Evolutionary conservation across 2,797 vertebrate genomes (phyloP), one percentile per base, ranked within the genome.

Genomic region (Morelia viridis): DNA sequence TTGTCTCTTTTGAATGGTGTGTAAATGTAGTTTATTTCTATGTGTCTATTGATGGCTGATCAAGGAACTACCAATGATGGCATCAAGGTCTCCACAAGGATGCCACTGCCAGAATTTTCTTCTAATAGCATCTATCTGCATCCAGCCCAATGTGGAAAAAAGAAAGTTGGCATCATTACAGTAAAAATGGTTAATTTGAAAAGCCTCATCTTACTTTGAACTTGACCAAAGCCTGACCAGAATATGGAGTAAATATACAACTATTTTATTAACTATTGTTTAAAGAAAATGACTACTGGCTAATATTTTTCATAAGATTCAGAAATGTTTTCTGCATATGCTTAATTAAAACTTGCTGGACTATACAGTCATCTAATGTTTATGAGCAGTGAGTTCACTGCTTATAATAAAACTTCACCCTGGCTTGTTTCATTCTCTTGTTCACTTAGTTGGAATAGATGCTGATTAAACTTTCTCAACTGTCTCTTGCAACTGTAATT

Each of bases 381-480:
- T 31, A 71, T 5, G 19, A 2, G 5, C 22, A 7, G 28, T 4
- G 26, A 9, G 1, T 58, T 57, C 93, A 93, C 90, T 91, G 86
- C 41, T 41, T 3, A 3, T 41, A 41, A 41, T 41, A 41, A 41
- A 91, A 91, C 53, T 87, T 93, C 89, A 0, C 3, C 46, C 76
- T 89, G 24, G 6, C 87, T 87, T 91, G 6, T 91, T 93, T 94
- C 91, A 94, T 94, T 86, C 53, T 86, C 28, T 50, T 84, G 91
- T 89, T 91, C 56, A 17, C 93, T 68, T 86, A 87, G 87, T 62
- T 94, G 84, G 87, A 95, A 86, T 50, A 68, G 90, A 61, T 46
- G 88, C 60, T 68, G 68, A 84, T 87, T 95, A 89, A 95, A 91
- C 93, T 94, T 95, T 93, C 91, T 93, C 90, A 7, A 46, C 24